These are phyloP conservation scores for Rhinolophus sinicus DNA, from an alignment of 2,113 vertebrate genomes.

Conservation along the genomic window DNA sequence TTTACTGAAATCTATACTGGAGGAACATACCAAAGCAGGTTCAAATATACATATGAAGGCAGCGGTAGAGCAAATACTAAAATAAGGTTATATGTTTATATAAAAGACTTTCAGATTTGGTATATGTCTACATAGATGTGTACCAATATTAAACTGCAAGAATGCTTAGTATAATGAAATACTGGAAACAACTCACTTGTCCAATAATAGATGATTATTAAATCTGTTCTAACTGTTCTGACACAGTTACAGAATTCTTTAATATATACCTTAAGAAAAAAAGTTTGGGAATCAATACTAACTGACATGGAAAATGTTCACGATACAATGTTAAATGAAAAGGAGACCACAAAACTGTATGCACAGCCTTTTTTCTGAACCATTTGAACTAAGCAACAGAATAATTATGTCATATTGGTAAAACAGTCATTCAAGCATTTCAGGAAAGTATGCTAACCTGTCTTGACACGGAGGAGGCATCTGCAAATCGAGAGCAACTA, in stretches of 20 bases:
- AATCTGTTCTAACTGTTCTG: too few relatives aligned
- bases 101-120: neutral
- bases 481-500: neutral
- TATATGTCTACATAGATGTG: neutral
- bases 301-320: constrained; percentile 15
- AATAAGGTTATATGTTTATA: neutral
- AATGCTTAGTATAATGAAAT: constrained; percentile 41
- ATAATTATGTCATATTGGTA: neutral
- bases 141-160: neutral
- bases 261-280: neutral
- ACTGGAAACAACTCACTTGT: neutral
- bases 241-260: neutral
- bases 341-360: neutral
- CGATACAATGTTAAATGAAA: neutral
- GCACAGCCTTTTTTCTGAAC: neutral
- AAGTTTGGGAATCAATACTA: neutral
- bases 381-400: constrained; percentile 17
- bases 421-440: neutral
- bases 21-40: neutral
- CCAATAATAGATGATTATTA: neutral
- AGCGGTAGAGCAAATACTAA: neutral
- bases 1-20: neutral
- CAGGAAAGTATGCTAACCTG: neutral
- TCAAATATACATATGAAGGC: neutral
- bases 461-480: neutral